Evolutionary conservation across 2,113 vertebrate genomes (phyloP).

Genomic region (Monarcha castaneiventris): DNA sequence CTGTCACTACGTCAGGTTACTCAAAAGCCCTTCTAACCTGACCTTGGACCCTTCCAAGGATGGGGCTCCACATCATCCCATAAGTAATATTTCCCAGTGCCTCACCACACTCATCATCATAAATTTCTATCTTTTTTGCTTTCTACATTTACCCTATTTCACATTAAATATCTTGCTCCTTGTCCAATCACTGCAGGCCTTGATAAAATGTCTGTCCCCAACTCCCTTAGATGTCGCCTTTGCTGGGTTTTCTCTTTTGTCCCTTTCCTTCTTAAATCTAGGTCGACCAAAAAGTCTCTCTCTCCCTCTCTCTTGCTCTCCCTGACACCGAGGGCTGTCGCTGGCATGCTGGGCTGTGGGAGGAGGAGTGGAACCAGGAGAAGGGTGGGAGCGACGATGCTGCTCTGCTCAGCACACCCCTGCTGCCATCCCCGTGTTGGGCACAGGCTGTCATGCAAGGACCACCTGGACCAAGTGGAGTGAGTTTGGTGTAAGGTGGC

Average conservation of each 20-base stretch:
- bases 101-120: neutral
- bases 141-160: neutral
- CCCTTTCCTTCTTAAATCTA: neutral
- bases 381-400: neutral
- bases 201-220: neutral
- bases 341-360: neutral
- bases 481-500: neutral
- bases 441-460: neutral
- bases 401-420: neutral
- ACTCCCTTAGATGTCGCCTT: neutral
- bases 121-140: neutral
- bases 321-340: too few species aligned
- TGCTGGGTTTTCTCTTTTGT: neutral
- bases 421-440: neutral
- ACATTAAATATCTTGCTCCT: neutral
- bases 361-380: neutral
- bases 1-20: neutral
- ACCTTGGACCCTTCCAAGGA: neutral
- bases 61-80: neutral
- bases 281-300: neutral
- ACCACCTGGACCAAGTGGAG: too few species aligned
- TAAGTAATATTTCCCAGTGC: neutral
- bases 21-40: neutral
- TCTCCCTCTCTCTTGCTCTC: neutral
- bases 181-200: neutral